Conservation (phyloP, 2,888 invertebrate genomes). For the Saturnia japonica region DNA sequence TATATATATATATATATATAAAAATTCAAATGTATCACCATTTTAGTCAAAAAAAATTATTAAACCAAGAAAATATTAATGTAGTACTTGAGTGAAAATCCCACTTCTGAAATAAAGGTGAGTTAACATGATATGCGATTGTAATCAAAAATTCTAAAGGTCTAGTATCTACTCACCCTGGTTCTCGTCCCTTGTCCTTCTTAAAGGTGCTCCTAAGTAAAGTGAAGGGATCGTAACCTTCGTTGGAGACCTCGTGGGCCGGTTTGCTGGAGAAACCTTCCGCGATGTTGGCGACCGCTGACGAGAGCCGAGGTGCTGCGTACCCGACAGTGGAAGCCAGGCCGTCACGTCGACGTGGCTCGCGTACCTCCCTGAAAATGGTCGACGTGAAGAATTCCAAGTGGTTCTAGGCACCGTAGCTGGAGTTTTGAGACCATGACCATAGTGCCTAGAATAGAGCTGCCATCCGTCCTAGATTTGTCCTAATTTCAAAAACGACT, state of each 20-base stretch:
- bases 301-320: conserved; percentile 45
- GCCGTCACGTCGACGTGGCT: conserved; percentile 49
- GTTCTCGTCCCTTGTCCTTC: conserved; percentile 41
- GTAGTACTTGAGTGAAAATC: too few species aligned
- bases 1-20: too few species aligned
- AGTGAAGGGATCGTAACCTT: conserved; percentile 67
- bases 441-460: too few species aligned
- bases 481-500: too few species aligned
- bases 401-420: background rate
- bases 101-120: too few species aligned
- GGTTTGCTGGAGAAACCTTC: conserved; percentile 26
- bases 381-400: background rate
- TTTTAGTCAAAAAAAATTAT: too few species aligned
- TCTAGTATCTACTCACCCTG: conserved; percentile 28
- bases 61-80: too few species aligned
- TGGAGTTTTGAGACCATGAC: background rate
- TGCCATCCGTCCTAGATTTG: too few species aligned
- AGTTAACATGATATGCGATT: background rate
- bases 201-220: conserved; percentile 68
- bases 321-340: conserved; percentile 44
- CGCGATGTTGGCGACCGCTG: conserved; percentile 43
- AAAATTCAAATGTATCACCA: too few species aligned
- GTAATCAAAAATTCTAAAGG: background rate
- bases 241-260: conserved; percentile 27
- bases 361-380: conserved; percentile 29